Evolutionary conservation across 2,113 vertebrate species (phyloP), one percentile per base, ranked within the genome.

Genomic region (Nipponia nippon): DNA sequence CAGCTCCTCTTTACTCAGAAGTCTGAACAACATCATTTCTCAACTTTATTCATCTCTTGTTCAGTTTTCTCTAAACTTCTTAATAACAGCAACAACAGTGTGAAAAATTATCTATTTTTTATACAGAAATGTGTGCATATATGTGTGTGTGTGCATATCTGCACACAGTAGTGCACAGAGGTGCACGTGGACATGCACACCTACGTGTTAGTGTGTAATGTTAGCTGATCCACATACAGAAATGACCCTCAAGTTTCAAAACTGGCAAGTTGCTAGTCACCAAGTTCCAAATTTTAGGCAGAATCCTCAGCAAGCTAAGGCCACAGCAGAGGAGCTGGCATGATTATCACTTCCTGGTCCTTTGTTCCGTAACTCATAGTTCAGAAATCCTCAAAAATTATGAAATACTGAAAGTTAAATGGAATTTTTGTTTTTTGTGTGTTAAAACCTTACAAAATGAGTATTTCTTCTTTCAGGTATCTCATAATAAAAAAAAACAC

Each of bases 151-250:
- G 17, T 22, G 27, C 22, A 38, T 62, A 16, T 13, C 8, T 13
- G 55, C 12, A 23, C 34, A 40, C 10, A 67, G 20, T 10, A 34
- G 8, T 42, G 46, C 38, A 67, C 20, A 67, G 25, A 82, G 9
- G 22, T 42, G 13, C 63, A 20, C 0, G 1, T 44, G 40, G 49
- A 71, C 36, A 29, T 22, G 19, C 7, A 19, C 9, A 7, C n/a
- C 23, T 53, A 3, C 0, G 0, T 53, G 19, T 38, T n/a, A 52
- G 0, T n/a, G 8, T 53, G 34, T 42, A 61, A 58, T 29, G 15
- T 47, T 69, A 72, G 7, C 11, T 59, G 29, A 58, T 79, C 17
- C 30, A 52, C n/a, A 18, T 23, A 34, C 3, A 70, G 44, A 88
- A 65, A 32, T 36, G 4, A 61, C 22, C 11, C 34, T 34, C 16